phyloP scores from a whole-genome alignment of 1,140 invertebrate genomes.

The Neodiprion pinetum region DNA sequence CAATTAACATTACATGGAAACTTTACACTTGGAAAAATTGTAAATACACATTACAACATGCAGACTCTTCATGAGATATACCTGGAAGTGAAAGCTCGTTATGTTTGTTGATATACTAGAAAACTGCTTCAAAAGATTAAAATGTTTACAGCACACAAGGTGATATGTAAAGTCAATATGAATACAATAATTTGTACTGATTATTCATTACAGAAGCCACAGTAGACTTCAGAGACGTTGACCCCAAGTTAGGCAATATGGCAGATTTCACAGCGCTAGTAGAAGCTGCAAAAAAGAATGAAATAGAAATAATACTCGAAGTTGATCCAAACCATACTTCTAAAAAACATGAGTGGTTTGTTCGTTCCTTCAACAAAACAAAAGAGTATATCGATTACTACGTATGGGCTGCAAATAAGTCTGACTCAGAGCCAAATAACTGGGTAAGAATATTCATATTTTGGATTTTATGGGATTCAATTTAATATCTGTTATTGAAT shows the following conservation, averaged over 20 bases:
- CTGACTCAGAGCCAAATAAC: constrained; percentile 69
- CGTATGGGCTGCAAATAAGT: constrained; percentile 67
- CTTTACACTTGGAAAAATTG: no score
- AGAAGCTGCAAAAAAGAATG: constrained; percentile 61
- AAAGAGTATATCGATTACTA: constrained; percentile 70
- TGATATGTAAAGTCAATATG: constrained; percentile 30
- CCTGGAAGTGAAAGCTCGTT: no score
- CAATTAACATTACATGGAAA: no score
- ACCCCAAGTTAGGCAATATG: constrained; percentile 75
- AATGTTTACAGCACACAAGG: neutral
- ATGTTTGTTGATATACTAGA: neutral
- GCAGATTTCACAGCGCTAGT: constrained; percentile 74
- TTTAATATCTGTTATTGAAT: neutral
- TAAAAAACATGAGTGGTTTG: constrained; percentile 75
- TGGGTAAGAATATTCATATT: constrained; percentile 66
- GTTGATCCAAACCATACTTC: constrained; percentile 78
- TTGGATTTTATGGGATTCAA: neutral
- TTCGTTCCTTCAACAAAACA: constrained; percentile 64
- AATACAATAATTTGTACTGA: constrained; percentile 10
- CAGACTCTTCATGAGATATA: no score
- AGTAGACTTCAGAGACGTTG: constrained; percentile 73
- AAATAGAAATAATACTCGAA: constrained; percentile 50
- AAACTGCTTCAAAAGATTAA: constrained; percentile 6
- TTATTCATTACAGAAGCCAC: constrained; percentile 31
- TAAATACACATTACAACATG: constrained; percentile 21